A percentile compares a stretch with the other conserved stretches of the same genome.
These are phyloP conservation scores for Drosophila sordidula DNA, from an alignment of 2,888 invertebrate species.

Conservation along the genomic window DNA sequence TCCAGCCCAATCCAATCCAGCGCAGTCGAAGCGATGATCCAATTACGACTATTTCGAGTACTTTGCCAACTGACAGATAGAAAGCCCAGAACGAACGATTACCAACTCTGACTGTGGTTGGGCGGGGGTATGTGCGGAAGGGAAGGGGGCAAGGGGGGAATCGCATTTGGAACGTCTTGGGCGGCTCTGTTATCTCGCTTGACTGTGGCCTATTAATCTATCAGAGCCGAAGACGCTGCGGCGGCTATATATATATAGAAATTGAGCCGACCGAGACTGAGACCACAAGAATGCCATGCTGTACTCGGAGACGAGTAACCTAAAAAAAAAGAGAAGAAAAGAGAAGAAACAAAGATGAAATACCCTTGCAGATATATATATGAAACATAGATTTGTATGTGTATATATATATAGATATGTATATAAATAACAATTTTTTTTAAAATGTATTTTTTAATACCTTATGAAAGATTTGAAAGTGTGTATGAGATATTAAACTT, in stretches of 20 bases:
- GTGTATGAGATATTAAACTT: too few species aligned
- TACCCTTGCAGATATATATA: background rate
- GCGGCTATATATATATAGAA: slow-evolving; percentile 21
- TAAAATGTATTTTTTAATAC: too few species aligned
- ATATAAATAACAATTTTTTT: too few species aligned
- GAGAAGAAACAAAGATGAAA: background rate
- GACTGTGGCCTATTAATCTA: slow-evolving; percentile 77
- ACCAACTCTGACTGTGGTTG: slow-evolving; percentile 8
- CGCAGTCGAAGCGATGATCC: slow-evolving; percentile 39
- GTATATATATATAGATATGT: too few species aligned
- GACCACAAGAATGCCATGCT: slow-evolving; percentile 53
- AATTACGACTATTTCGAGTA: slow-evolving; percentile 45
- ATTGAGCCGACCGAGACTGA: slow-evolving; percentile 3
- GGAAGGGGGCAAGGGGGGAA: background rate
- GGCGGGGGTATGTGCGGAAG: background rate
- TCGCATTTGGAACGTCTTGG: slow-evolving; percentile 39
- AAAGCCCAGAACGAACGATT: slow-evolving; percentile 30
- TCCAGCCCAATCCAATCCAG: background rate
- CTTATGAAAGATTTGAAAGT: too few species aligned
- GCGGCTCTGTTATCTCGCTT: slow-evolving; percentile 40
- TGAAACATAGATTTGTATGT: too few species aligned
- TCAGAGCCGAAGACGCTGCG: slow-evolving; percentile 53
- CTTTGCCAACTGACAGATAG: slow-evolving; percentile 44
- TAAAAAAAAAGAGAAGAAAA: slow-evolving; percentile 19
- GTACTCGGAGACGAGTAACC: slow-evolving; percentile 36